Percentiles rank a stretch among this genome's conserved stretches.
These are phyloP conservation scores for Mythimna vitellina DNA, from an alignment of 2,888 invertebrate species.

Conservation along the genomic window DNA sequence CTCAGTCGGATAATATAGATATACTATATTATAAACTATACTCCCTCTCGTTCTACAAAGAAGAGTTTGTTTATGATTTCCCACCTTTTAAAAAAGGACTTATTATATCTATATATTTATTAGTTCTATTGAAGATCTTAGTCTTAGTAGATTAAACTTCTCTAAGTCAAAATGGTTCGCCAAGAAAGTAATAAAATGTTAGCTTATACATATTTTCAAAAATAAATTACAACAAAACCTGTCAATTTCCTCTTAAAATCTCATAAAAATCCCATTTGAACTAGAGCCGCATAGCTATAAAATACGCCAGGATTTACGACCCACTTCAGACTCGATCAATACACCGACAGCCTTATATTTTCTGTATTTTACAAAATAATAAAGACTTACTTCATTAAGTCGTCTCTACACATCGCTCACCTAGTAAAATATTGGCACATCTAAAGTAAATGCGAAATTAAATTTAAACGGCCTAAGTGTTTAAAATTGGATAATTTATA, in stretches of 20 bases:
- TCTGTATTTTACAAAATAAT: conserved; percentile 6
- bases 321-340: conserved; percentile 25
- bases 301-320: conserved; percentile 39
- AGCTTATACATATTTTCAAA: neutral
- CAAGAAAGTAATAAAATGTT: neutral
- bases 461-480: too few relatives aligned
- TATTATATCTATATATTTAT: too few relatives aligned
- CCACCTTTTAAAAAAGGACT: neutral
- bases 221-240: conserved; percentile 31
- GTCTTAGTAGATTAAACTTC: neutral
- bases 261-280: conserved; percentile 45
- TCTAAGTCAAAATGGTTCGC: neutral
- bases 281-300: conserved; percentile 31
- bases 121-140: too few relatives aligned
- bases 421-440: too few relatives aligned
- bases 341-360: neutral
- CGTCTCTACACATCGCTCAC: too few relatives aligned
- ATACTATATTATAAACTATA: too few relatives aligned
- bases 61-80: too few relatives aligned
- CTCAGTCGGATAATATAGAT: too few relatives aligned
- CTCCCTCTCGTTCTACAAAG: too few relatives aligned
- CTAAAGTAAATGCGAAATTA: too few relatives aligned
- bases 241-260: conserved; percentile 43
- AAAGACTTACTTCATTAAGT: neutral
- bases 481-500: too few relatives aligned